phyloP scores from a whole-genome alignment of 2,797 vertebrate species.

The Pyrocephalus nanus region DNA sequence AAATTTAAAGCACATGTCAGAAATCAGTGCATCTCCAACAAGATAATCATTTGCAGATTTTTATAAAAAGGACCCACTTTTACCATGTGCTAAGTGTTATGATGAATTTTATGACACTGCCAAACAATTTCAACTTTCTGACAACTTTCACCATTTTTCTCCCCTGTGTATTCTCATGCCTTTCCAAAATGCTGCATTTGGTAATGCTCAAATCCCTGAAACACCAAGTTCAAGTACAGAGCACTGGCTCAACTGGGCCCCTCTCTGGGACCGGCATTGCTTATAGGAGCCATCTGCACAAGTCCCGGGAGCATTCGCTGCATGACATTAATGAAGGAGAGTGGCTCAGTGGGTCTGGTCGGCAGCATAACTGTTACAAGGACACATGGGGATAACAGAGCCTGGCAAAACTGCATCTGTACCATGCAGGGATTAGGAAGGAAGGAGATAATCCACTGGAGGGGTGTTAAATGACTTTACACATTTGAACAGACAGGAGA shows the following conservation, averaged over 20 bases:
- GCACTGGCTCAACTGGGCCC: background rate
- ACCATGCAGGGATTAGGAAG: background rate
- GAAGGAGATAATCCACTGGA: background rate
- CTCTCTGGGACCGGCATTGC: background rate
- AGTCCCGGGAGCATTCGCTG: background rate
- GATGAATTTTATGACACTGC: background rate
- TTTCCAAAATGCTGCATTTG: background rate
- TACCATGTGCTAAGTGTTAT: background rate
- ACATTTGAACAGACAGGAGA: background rate
- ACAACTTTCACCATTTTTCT: background rate
- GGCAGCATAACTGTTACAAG: background rate
- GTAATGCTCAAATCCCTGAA: background rate
- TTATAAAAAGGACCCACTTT: background rate
- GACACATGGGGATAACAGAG: background rate
- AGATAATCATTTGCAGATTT: background rate
- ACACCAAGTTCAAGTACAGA: background rate
- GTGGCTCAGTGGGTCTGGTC: background rate
- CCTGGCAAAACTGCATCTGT: background rate
- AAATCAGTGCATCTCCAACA: background rate
- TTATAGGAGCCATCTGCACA: background rate
- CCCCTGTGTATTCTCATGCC: background rate
- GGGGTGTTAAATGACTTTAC: background rate
- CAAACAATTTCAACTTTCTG: background rate
- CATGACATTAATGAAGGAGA: rapidly evolving
- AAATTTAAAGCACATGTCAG: background rate